Evolutionary conservation across 1,140 invertebrate species (phyloP).

Genomic region (Drosophila ercepeae): DNA sequence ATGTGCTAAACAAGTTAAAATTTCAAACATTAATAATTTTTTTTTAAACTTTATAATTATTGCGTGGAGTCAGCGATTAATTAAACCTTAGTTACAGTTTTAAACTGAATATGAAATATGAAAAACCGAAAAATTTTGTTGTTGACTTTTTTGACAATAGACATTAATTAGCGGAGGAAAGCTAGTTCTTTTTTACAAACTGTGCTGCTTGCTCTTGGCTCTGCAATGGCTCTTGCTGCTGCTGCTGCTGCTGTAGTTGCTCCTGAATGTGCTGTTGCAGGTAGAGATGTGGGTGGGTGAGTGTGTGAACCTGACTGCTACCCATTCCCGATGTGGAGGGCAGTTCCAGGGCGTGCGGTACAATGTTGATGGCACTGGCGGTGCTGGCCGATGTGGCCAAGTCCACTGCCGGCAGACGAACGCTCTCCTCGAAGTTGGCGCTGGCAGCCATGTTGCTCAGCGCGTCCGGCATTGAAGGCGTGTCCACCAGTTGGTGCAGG

Average conservation of each 20-base stretch:
- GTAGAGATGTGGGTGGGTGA: slow-evolving; percentile 65
- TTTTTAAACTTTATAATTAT: slow-evolving; percentile 49
- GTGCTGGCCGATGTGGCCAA: slow-evolving; percentile 73
- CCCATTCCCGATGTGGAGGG: slow-evolving; percentile 44
- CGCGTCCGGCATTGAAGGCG: slow-evolving; percentile 61
- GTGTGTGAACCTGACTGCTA: slow-evolving; percentile 40
- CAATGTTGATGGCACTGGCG: slow-evolving; percentile 66
- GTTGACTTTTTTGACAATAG: slow-evolving; percentile 5
- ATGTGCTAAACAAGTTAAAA: slow-evolving; percentile 78
- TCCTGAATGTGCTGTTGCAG: slow-evolving; percentile 60
- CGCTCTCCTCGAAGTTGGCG: slow-evolving; percentile 46
- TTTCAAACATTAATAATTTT: slow-evolving; percentile 71
- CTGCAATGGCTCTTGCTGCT: slow-evolving; percentile 43
- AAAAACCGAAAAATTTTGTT: slow-evolving; percentile 52
- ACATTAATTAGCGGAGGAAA: slow-evolving; percentile 52
- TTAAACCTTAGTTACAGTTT: slow-evolving; percentile 72
- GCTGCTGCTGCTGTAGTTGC: slow-evolving; percentile 35
- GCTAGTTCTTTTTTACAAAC: slow-evolving; percentile 58
- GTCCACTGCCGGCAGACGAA: slow-evolving; percentile 60
- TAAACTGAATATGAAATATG: slow-evolving; percentile 60
- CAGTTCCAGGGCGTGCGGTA: slow-evolving; percentile 54
- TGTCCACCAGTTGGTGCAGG: slow-evolving; percentile 82
- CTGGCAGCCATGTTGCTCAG: slow-evolving; percentile 25
- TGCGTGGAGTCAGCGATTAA: slow-evolving; percentile 67
- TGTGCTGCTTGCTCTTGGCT: slow-evolving; percentile 39